Conservation (phyloP, 2,888 invertebrate species). For the Agonopterix alstromeriana region DNA sequence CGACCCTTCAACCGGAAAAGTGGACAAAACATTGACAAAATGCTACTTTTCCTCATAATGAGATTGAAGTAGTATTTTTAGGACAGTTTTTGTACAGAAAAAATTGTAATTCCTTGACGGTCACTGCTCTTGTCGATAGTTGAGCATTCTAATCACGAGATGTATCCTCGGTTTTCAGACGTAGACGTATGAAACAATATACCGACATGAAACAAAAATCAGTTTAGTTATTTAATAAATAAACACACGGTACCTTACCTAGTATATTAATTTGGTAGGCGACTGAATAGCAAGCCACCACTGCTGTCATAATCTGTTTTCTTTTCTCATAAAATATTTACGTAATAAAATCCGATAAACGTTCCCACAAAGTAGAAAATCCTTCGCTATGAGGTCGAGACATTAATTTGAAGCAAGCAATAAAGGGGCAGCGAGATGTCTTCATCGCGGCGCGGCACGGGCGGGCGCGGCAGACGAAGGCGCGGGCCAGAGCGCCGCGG, state of each 20-base stretch:
- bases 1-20: slow-evolving; percentile 1
- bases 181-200: too few relatives aligned
- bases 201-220: background rate
- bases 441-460: slow-evolving; percentile 36
- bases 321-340: slow-evolving; percentile 50
- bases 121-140: too few relatives aligned
- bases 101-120: too few relatives aligned
- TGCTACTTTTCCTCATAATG: background rate
- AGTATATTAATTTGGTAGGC: too few relatives aligned
- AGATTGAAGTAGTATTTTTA: background rate
- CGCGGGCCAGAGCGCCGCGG: slow-evolving; percentile 25
- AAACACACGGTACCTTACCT: slow-evolving; percentile 4
- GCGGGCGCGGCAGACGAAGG: slow-evolving; percentile 15
- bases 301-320: slow-evolving; percentile 17
- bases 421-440: slow-evolving; percentile 68
- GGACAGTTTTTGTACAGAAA: too few relatives aligned
- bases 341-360: slow-evolving; percentile 64
- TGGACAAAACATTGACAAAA: slow-evolving; percentile 2
- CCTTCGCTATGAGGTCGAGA: slow-evolving; percentile 57
- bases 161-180: too few relatives aligned
- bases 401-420: slow-evolving; percentile 74
- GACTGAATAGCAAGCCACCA: too few relatives aligned
- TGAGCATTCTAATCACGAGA: too few relatives aligned
- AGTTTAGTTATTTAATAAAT: background rate
- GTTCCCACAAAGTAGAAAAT: slow-evolving; percentile 64